Evolutionary conservation across 2,113 vertebrate genomes (phyloP).

Genomic region (Egretta garzetta): DNA sequence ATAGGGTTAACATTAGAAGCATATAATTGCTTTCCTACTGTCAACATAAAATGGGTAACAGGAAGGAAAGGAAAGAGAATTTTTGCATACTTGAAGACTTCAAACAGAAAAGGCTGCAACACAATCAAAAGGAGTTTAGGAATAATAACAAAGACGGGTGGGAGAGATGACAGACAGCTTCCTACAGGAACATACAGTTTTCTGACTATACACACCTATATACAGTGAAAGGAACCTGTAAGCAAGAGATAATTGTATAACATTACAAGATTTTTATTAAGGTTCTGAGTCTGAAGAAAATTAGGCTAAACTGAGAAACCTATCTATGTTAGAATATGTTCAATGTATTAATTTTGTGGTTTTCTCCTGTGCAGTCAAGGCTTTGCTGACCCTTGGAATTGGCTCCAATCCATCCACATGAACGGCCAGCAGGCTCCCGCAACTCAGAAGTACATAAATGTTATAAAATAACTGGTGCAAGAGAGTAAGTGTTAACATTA

Average conservation of each 20-base stretch:
- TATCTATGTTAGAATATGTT: not conserved
- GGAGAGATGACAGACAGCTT: constrained; percentile 4
- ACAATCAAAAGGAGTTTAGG: not conserved
- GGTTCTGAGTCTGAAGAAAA: not conserved
- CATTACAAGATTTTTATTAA: not conserved
- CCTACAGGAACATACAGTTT: not conserved
- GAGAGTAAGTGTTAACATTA: not conserved
- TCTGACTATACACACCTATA: not conserved
- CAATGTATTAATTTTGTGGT: not conserved
- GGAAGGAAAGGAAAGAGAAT: constrained; percentile 50
- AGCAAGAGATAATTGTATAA: not conserved
- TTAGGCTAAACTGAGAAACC: not conserved
- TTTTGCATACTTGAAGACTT: constrained; percentile 41
- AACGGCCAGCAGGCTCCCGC: not conserved
- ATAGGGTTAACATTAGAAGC: constrained; percentile 1
- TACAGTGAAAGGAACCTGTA: not conserved
- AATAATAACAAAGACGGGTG: constrained; percentile 21
- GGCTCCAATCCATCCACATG: not conserved
- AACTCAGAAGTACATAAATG: not conserved
- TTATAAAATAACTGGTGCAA: not conserved
- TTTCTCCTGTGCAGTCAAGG: not conserved
- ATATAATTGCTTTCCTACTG: not conserved
- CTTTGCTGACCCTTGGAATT: not conserved
- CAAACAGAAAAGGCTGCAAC: constrained; percentile 45
- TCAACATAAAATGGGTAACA: constrained; percentile 27